Percentiles rank a stretch among this genome's conserved stretches.
Evolutionary conservation across 2,888 invertebrate species (phyloP).

Genomic region (Omphaloscelis lunosa): DNA sequence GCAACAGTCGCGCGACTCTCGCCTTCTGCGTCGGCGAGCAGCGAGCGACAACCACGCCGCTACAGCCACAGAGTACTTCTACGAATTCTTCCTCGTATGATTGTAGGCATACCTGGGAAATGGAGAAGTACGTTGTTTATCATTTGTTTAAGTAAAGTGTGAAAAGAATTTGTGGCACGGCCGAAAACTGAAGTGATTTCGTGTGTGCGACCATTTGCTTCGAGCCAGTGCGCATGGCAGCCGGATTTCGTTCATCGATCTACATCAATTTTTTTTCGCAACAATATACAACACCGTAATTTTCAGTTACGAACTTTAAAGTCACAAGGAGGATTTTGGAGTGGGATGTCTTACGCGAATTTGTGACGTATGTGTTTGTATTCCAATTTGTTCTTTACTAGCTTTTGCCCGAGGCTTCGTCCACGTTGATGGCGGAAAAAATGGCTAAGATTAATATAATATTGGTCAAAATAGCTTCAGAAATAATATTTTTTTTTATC

Average conservation of each 20-base stretch:
- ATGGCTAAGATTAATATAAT: too few species aligned
- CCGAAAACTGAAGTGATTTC: background rate
- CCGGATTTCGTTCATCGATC: background rate
- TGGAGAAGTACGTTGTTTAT: background rate
- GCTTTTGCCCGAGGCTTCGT: too few species aligned
- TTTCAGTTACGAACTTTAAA: background rate
- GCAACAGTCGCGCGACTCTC: slow-evolving; percentile 90
- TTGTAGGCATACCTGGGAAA: slow-evolving; percentile 91
- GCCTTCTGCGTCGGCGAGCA: slow-evolving; percentile 98
- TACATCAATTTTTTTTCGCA: background rate
- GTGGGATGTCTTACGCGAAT: background rate
- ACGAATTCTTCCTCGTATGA: slow-evolving; percentile 93
- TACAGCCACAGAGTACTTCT: slow-evolving; percentile 92
- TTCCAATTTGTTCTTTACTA: background rate
- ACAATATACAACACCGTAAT: background rate
- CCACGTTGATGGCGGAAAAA: too few species aligned
- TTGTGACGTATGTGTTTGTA: background rate
- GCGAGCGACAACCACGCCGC: slow-evolving; percentile 97
- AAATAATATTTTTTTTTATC: too few species aligned
- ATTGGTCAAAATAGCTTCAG: too few species aligned
- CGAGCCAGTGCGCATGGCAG: background rate
- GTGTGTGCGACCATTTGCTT: background rate
- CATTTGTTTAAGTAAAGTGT: background rate
- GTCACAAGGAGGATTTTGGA: background rate
- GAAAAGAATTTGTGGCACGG: background rate